Percentiles rank a stretch among this genome's conserved stretches.
Evolutionary conservation across 2,797 vertebrate species (phyloP).

Genomic region (Gallirallus australis): DNA sequence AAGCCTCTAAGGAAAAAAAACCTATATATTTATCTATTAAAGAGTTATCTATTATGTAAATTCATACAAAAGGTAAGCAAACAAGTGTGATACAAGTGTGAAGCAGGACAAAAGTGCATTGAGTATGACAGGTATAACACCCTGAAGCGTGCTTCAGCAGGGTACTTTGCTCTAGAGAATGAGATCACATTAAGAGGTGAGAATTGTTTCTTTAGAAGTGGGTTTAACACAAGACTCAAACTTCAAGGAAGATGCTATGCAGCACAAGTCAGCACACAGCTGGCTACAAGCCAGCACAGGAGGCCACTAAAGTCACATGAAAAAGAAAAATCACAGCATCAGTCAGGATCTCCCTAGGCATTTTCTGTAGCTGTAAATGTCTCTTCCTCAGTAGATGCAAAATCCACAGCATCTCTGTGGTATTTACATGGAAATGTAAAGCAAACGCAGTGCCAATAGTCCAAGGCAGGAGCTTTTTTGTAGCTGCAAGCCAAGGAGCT

Average conservation of each 20-base stretch:
- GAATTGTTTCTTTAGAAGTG: background rate
- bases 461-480: background rate
- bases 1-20: slow-evolving; percentile 2
- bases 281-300: background rate
- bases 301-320: background rate
- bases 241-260: background rate
- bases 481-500: background rate
- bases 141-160: background rate
- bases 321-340: background rate
- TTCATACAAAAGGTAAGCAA: background rate
- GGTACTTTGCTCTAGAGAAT: background rate
- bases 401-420: background rate
- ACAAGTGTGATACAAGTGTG: background rate
- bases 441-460: background rate
- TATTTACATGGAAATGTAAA: background rate
- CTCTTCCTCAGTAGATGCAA: background rate
- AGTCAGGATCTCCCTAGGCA: background rate
- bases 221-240: background rate
- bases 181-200: background rate
- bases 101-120: background rate
- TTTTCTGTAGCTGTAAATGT: background rate
- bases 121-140: accelerated
- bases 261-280: background rate
- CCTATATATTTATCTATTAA: background rate
- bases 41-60: background rate